Conservation (phyloP, 2,888 invertebrate genomes). For the Hedya salicella region DNA sequence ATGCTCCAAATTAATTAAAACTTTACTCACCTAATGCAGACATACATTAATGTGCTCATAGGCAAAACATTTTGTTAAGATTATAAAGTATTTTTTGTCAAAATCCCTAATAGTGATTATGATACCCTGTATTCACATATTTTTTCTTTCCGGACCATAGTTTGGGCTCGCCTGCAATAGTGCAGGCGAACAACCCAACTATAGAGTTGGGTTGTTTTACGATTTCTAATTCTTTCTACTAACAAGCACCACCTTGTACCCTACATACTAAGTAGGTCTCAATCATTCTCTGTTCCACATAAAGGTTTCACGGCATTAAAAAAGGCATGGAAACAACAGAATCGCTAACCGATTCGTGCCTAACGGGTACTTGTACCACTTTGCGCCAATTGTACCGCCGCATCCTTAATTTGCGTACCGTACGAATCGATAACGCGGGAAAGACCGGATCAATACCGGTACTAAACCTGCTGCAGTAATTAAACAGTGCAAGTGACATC, state of each 20-base stretch:
- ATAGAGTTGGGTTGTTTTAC: too few relatives aligned
- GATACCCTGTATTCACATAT: too few relatives aligned
- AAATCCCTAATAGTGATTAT: too few relatives aligned
- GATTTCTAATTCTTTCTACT: neutral
- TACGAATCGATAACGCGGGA: slow-evolving; percentile 61
- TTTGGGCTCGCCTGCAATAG: too few relatives aligned
- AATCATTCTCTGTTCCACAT: neutral
- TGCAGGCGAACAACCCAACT: too few relatives aligned
- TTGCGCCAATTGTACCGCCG: slow-evolving; percentile 59
- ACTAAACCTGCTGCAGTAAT: neutral
- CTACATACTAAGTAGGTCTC: neutral
- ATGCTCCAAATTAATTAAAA: too few relatives aligned
- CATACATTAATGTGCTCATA: too few relatives aligned
- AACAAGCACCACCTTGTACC: neutral
- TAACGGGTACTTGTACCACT: slow-evolving; percentile 52
- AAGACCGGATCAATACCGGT: slow-evolving; percentile 57
- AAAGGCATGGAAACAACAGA: slow-evolving; percentile 1
- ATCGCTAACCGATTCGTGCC: slow-evolving; percentile 10
- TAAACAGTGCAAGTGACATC: neutral
- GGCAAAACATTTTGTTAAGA: too few relatives aligned
- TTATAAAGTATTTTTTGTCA: too few relatives aligned
- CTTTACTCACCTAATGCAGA: too few relatives aligned
- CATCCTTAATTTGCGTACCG: slow-evolving; percentile 57
- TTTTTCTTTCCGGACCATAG: too few relatives aligned
- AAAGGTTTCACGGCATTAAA: slow-evolving; percentile 5